A percentile compares a stretch with the other conserved stretches of the same genome.
Evolutionary conservation across 2,797 vertebrate genomes (phyloP).

Genomic region (Takifugu rubripes): DNA sequence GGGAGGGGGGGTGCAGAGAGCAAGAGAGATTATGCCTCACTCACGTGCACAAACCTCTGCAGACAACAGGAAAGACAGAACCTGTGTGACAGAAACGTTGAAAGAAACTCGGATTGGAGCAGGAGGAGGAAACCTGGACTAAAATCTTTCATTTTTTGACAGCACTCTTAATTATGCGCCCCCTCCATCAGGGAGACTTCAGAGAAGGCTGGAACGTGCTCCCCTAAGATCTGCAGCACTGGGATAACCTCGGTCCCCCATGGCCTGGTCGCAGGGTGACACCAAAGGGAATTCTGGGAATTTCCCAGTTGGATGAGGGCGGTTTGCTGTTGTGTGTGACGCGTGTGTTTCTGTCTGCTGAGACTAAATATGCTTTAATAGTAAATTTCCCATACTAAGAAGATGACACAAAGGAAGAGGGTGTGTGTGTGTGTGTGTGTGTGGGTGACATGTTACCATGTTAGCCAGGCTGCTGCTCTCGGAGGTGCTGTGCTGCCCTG

Average conservation of each 20-base stretch:
- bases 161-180: constrained; percentile 56
- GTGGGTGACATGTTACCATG: constrained; percentile 62
- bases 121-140: too few species aligned
- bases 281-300: constrained; percentile 10
- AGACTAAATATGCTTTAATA: too few species aligned
- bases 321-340: not conserved
- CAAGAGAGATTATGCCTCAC: not conserved
- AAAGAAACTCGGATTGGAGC: too few species aligned
- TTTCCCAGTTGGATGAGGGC: constrained; percentile 10
- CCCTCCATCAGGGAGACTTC: constrained; percentile 46
- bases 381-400: not conserved
- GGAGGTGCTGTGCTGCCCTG: constrained; percentile 56
- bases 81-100: not conserved
- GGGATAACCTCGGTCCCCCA: constrained; percentile 45
- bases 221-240: constrained; percentile 37
- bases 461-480: constrained; percentile 59
- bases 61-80: not conserved
- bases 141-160: too few species aligned
- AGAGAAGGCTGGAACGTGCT: constrained; percentile 28
- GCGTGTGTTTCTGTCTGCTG: not conserved
- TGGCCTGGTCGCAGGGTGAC: not conserved
- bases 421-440: not conserved
- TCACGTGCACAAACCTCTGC: constrained; percentile 7
- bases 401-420: not conserved
- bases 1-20: constrained; percentile 1